Evolutionary conservation across 2,113 vertebrate species (phyloP).

Genomic region (Rhinichthys klamathensis): DNA sequence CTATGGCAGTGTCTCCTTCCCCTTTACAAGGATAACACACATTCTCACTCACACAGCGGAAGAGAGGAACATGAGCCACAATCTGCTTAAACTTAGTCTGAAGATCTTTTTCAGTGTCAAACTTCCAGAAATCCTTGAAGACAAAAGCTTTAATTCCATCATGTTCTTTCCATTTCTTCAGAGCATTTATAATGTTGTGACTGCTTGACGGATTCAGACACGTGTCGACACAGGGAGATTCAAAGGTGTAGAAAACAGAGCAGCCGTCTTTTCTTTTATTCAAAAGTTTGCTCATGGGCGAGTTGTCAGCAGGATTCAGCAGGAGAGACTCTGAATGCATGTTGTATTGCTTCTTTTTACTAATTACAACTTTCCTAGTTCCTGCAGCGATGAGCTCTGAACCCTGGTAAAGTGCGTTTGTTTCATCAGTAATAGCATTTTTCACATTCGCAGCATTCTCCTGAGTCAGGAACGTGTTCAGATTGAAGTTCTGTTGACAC

Average conservation of each 20-base stretch:
- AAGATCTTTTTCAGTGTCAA: neutral
- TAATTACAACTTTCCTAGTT: neutral
- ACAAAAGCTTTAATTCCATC: constrained; percentile 18
- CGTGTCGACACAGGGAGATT: constrained; percentile 3
- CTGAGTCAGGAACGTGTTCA: neutral
- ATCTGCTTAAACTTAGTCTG: neutral
- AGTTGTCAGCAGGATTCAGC: neutral
- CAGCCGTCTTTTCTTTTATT: neutral
- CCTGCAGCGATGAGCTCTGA: constrained; percentile 12
- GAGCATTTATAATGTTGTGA: neutral
- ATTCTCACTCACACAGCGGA: neutral
- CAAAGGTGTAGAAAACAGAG: constrained; percentile 22
- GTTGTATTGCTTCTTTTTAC: neutral
- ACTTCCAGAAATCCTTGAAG: constrained; percentile 22
- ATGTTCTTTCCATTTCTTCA: neutral
- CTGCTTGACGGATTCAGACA: rapidly evolving
- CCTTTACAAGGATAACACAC: neutral
- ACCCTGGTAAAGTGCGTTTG: neutral
- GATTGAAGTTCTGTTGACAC: neutral
- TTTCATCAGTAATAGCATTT: neutral
- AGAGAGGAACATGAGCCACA: neutral
- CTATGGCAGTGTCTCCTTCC: neutral
- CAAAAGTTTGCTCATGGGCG: neutral
- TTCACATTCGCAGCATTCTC: neutral
- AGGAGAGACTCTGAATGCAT: constrained; percentile 23